A percentile compares a stretch with the other conserved stretches of the same genome.
Evolutionary conservation across 2,797 vertebrate species (phyloP).

Genomic region (Austrolebias charrua): DNA sequence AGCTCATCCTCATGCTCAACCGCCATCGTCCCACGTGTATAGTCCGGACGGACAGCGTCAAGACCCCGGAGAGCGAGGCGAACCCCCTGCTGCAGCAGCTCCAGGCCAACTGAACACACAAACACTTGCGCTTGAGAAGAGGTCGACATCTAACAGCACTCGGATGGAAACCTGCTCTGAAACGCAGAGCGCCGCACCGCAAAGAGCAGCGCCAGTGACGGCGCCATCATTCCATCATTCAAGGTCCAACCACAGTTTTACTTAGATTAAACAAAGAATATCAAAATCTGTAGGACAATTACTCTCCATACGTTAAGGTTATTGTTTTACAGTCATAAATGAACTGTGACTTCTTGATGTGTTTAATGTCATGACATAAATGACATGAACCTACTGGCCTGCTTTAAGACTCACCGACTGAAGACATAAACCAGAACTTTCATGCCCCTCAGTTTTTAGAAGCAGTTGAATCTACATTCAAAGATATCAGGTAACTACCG

Average conservation of each 20-base stretch:
- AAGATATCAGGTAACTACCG: background rate
- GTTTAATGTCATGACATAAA: background rate
- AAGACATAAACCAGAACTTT: conserved; percentile 5
- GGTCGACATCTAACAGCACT: conserved; percentile 73
- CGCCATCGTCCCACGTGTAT: conserved; percentile 96
- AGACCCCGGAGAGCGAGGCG: conserved; percentile 87
- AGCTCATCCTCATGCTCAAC: conserved; percentile 95
- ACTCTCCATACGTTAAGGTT: background rate
- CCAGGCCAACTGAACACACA: conserved; percentile 82
- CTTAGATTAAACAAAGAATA: conserved; percentile 22
- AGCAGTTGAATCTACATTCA: background rate
- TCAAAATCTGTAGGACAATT: conserved; percentile 6
- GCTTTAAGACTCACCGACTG: background rate
- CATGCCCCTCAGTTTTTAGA: background rate
- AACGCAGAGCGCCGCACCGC: conserved; percentile 42
- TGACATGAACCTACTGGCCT: conserved; percentile 13
- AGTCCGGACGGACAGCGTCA: conserved; percentile 91
- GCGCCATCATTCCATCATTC: conserved; percentile 42
- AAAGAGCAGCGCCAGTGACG: conserved; percentile 41
- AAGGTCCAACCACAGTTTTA: conserved; percentile 31
- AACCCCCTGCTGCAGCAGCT: conserved; percentile 90
- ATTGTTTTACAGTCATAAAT: conserved; percentile 1
- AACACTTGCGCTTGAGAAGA: conserved; percentile 49
- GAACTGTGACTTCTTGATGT: too few relatives aligned
- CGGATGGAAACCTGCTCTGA: conserved; percentile 55